Evolutionary conservation across 2,888 invertebrate genomes (phyloP), one percentile per base, ranked within the genome.

Genomic region (Cyaniris semiargus): DNA sequence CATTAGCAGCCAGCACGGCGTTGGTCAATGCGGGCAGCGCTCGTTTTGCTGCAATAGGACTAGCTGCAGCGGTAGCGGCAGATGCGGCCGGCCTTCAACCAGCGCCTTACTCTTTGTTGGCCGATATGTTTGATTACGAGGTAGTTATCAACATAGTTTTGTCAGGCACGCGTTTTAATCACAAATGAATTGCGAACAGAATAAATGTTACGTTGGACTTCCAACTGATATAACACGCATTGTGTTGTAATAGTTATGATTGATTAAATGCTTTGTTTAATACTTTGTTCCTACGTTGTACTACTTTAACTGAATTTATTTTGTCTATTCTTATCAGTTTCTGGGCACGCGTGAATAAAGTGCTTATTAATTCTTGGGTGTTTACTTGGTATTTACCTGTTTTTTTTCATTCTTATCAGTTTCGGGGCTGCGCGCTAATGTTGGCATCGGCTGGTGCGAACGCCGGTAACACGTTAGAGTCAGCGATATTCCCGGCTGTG

Each of bases 101-200:
- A 38, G 90, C 88, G 79, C 89, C 91, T 6, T 90, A 90, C 84
- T 89, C 90, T 27, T 80, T 91, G 82, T 83, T 90, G 7, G 85
- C 87, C 0, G 91, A 91, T 79, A 89, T 90, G 88, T 91, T 91
- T 82, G 83, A 85, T 60, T 90, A 90, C 78, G 83, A 89, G 87
- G 90, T 90, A 75, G 34, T 27, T 27, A 31, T 31, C 66, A 27
- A 31, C 27, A 66, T 7, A 27, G 15, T 66, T 66, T 31, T 27
- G 27, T 31, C 23, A 27, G 13, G 23, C 60, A 23, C 23, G 60
- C 3, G 10, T 60, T 60, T 10, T 60, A 4, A 13, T 58, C 60
- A 60, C 3, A 13, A 23, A 60, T 23, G 21, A 56, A 21, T n/a
- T 31, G 27, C 18, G 27, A 66, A 66, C 66, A 66, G 18, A 66